These are phyloP conservation scores for Oedothorax gibbosus DNA, from an alignment of 1,140 invertebrate genomes.

Conservation along the genomic window DNA sequence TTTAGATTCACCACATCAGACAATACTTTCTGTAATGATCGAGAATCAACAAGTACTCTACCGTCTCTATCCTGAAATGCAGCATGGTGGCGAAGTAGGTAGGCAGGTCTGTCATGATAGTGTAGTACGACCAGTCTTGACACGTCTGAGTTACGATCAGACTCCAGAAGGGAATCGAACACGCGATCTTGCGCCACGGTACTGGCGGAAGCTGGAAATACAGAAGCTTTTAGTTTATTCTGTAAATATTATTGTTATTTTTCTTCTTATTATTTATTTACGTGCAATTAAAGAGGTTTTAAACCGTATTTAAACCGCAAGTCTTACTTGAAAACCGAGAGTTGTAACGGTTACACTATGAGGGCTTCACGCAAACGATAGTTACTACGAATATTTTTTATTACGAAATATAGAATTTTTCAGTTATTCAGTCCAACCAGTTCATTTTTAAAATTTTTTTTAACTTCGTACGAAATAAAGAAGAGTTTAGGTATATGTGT, in stretches of 20 bases:
- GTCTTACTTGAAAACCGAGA: neutral
- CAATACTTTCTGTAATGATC: conserved; percentile 73
- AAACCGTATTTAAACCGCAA: neutral
- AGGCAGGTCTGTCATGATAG: conserved; percentile 91
- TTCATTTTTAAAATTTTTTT: no score
- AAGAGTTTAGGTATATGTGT: no score
- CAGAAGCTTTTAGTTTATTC: no score
- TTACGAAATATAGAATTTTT: no score
- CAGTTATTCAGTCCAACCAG: no score
- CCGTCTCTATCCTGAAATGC: conserved; percentile 86
- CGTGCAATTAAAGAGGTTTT: neutral
- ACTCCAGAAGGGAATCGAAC: conserved; percentile 89
- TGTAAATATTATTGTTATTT: neutral
- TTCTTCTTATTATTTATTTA: neutral
- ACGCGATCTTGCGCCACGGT: conserved; percentile 84
- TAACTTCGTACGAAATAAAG: no score
- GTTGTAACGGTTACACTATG: neutral
- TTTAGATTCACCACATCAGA: no score
- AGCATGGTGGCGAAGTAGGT: conserved; percentile 93
- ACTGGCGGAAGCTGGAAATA: conserved; percentile 68
- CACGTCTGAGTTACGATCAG: conserved; percentile 90
- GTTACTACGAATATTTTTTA: neutral
- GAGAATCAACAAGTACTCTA: conserved; percentile 65
- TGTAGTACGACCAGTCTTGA: conserved; percentile 96
- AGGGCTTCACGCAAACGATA: neutral